Percentiles rank a stretch among this genome's conserved stretches.
phyloP scores from a whole-genome alignment of 1,140 invertebrate species.

The Lepidurus apus region DNA sequence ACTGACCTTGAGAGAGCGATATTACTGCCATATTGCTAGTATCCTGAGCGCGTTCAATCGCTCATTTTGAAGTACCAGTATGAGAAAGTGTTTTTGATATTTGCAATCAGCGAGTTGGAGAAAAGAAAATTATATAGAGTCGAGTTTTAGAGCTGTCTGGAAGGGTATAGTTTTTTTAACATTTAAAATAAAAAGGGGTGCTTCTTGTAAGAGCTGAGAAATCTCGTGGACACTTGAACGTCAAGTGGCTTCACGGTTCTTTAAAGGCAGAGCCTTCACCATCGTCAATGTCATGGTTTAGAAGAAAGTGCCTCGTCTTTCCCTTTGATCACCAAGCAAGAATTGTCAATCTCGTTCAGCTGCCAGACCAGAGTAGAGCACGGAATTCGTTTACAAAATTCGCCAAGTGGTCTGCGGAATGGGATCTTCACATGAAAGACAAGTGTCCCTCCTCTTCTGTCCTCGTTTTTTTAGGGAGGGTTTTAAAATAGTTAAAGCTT shows the following conservation, averaged over 20 bases:
- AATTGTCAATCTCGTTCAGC: slow-evolving; percentile 1
- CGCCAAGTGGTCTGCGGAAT: neutral
- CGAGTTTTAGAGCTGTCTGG: too few species aligned
- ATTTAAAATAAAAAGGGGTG: neutral
- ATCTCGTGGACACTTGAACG: slow-evolving; percentile 10
- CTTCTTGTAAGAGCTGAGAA: neutral
- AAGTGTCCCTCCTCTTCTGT: neutral
- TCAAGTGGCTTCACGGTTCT: neutral
- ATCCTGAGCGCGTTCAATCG: too few species aligned
- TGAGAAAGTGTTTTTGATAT: too few species aligned
- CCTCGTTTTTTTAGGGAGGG: too few species aligned
- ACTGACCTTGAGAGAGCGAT: too few species aligned
- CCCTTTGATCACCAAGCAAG: neutral
- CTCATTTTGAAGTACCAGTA: too few species aligned
- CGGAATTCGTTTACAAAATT: neutral
- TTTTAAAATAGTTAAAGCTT: too few species aligned
- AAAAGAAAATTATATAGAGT: too few species aligned
- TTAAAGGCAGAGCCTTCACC: neutral
- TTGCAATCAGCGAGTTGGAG: too few species aligned
- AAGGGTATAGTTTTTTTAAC: neutral
- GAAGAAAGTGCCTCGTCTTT: neutral
- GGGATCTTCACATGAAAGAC: neutral
- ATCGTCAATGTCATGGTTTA: neutral
- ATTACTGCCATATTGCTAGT: too few species aligned
- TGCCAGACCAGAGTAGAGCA: neutral